These are phyloP conservation scores for Mus spretus DNA, from an alignment of 2,797 vertebrate species.

Conservation along the genomic window DNA sequence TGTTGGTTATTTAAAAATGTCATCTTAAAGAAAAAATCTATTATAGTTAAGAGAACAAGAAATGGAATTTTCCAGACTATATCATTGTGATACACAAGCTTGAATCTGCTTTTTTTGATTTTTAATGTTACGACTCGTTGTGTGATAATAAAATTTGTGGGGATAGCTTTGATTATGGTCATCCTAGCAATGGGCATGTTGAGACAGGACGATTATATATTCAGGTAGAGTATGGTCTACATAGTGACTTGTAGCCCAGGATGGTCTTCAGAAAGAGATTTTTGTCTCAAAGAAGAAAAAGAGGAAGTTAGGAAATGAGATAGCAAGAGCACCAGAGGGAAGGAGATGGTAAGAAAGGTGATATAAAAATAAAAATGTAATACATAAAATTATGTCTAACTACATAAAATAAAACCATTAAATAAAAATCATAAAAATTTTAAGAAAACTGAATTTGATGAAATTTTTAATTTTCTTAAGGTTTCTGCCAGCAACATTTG, in stretches of 20 bases:
- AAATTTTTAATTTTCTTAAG: background rate
- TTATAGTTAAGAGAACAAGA: conserved; percentile 20
- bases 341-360: background rate
- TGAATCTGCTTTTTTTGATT: background rate
- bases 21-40: background rate
- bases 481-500: background rate
- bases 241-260: background rate
- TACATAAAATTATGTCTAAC: background rate
- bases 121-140: background rate
- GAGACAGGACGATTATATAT: background rate
- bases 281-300: background rate
- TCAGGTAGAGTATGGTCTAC: background rate
- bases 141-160: background rate
- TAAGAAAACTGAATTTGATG: background rate
- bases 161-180: background rate
- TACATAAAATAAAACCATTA: background rate
- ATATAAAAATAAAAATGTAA: background rate
- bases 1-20: background rate
- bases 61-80: conserved; percentile 4
- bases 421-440: background rate
- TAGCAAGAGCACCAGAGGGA: background rate
- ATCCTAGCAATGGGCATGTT: background rate
- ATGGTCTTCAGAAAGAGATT: background rate
- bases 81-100: background rate
- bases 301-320: background rate